These are phyloP conservation scores for Meles meles DNA, from an alignment of 2,113 vertebrate genomes.

Conservation along the genomic window DNA sequence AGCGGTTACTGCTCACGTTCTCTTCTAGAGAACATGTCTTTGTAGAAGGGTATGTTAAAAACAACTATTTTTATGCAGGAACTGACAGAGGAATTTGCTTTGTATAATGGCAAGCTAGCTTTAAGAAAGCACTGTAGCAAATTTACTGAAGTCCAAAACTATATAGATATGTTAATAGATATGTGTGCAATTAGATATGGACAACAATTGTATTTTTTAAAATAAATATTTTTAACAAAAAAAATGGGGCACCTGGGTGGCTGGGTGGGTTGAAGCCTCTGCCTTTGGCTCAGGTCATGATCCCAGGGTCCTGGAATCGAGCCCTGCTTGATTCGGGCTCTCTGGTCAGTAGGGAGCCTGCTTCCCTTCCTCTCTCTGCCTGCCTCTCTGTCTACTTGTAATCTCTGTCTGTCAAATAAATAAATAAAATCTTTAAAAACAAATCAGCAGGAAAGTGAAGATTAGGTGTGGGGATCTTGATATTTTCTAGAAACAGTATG, in stretches of 20 bases:
- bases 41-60: conserved; percentile 71
- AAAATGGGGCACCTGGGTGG: no score
- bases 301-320: no score
- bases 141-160: conserved; percentile 79
- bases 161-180: conserved; percentile 80
- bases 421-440: no score
- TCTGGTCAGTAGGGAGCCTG: no score
- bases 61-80: conserved; percentile 82
- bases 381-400: no score
- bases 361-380: no score
- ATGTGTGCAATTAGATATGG: conserved; percentile 82
- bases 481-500: not conserved
- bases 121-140: conserved; percentile 82
- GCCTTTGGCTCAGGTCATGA: no score
- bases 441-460: not conserved
- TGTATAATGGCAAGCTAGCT: conserved; percentile 83
- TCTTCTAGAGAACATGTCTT: conserved; percentile 57
- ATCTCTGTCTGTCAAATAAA: no score
- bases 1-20: no score
- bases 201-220: conserved; percentile 88
- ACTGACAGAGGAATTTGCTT: conserved; percentile 82
- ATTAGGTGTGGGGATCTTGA: not conserved
- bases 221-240: conserved; percentile 89
- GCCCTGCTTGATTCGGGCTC: no score
- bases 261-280: no score